Conservation (phyloP, 2,797 vertebrate species). For the Oreortyx pictus region DNA sequence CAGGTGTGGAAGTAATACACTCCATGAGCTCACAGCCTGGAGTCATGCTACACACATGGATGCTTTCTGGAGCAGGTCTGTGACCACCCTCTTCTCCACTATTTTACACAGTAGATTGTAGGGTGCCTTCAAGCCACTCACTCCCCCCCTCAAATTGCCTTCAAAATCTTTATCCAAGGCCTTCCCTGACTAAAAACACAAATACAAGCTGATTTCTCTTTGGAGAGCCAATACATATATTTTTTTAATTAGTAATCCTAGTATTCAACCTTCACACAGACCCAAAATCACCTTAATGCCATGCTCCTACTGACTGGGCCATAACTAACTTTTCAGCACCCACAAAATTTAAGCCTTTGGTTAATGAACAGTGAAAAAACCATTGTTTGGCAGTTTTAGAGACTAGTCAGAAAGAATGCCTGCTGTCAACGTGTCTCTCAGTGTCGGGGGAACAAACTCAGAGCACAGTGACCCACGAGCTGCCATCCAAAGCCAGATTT, state of each 20-base stretch:
- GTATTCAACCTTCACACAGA: rapidly evolving
- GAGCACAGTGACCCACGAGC: constrained; percentile 53
- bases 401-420: constrained; percentile 44
- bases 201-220: not conserved
- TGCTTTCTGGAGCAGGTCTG: not conserved
- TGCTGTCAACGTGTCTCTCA: not conserved
- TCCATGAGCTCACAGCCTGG: not conserved
- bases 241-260: not conserved
- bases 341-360: not conserved
- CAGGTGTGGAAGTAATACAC: not conserved
- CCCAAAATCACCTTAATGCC: not conserved
- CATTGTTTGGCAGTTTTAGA: constrained; percentile 71
- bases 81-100: not conserved
- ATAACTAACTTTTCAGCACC: not conserved
- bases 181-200: not conserved
- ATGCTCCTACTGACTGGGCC: not conserved
- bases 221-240: not conserved
- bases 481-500: not conserved
- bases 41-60: not conserved
- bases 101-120: not conserved
- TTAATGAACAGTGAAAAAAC: constrained; percentile 70
- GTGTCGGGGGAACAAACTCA: constrained; percentile 1
- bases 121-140: not conserved
- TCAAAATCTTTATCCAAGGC: not conserved
- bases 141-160: not conserved